These are phyloP conservation scores for Carpatolechia fugitivella DNA, from an alignment of 2,888 invertebrate species.

Conservation along the genomic window DNA sequence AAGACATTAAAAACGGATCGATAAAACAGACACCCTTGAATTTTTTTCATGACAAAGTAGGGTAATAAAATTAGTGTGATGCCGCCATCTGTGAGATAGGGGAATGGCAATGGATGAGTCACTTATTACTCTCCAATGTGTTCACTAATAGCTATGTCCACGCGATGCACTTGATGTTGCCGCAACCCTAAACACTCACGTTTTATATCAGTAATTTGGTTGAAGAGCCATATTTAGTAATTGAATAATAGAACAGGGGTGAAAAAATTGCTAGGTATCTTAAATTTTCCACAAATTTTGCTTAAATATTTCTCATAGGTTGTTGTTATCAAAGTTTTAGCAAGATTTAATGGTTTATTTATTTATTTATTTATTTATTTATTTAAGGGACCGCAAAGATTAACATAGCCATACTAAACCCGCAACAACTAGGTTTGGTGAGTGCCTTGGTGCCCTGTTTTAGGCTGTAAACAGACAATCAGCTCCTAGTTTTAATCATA, in stretches of 20 bases:
- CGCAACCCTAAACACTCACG: background rate
- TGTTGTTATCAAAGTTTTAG: background rate
- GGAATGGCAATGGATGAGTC: slow-evolving; percentile 44
- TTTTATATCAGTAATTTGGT: background rate
- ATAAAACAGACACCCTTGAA: slow-evolving; percentile 11
- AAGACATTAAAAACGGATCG: background rate
- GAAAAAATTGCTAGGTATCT: background rate
- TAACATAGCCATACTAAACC: slow-evolving; percentile 22
- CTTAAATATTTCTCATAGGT: too few species aligned
- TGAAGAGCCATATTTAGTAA: background rate
- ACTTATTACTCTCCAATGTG: slow-evolving; percentile 24
- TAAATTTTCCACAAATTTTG: too few species aligned
- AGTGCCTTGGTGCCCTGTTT: slow-evolving; percentile 18
- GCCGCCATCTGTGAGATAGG: slow-evolving; percentile 50
- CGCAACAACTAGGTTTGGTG: slow-evolving; percentile 26
- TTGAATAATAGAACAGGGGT: background rate
- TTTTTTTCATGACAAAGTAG: slow-evolving; percentile 28
- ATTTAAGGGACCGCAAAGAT: slow-evolving; percentile 16
- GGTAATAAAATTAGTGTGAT: slow-evolving; percentile 37
- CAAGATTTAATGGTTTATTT: background rate
- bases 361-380: too few species aligned
- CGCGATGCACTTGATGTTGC: slow-evolving; percentile 25
- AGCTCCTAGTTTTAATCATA: background rate
- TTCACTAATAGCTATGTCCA: slow-evolving; percentile 34
- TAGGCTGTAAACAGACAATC: background rate